Evolutionary conservation across 2,113 vertebrate species (phyloP), one percentile per base, ranked within the genome.

Genomic region (Natator depressus): DNA sequence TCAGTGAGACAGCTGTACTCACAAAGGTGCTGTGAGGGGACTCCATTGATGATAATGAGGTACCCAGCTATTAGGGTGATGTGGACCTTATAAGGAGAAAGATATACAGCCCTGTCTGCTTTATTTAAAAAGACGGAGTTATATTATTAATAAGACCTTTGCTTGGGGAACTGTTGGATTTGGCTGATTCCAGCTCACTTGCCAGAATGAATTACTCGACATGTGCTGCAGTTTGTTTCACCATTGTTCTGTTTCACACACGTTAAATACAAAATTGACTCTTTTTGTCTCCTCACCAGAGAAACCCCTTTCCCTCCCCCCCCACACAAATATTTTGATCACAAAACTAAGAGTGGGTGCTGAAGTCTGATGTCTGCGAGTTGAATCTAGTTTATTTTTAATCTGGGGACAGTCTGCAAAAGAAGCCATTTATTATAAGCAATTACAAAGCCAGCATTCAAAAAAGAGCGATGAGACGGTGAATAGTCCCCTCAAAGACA

Each of bases 401-500:
- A 78, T 27, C 75, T 11, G 14, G 42, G 46, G 75, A 47, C 75
- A 46, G 38, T 11, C 24, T 27, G 38, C 42, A 54, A 72, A 87
- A 82, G 46, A 14, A 46, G 20, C 65, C 47, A 29, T 35, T 76
- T 55, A 59, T 84, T 29, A 51, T 31, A 53, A 82, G 51, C 6
- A 2, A 12, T 91, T 35, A 62, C n/a, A 46, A 53, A 46, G 27
- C 4, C 16, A 24, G 42, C 25, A 78, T 78, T 78, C 75, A 19
- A 22, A 27, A 49, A 42, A 50, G 25, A 35, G 25, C 22, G 5
- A 69, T 46, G 59, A 13, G 20, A 8, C 10, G 9, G 51, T 5
- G 42, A 25, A 46, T 75, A 78, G 20, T 57, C 49, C 54, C 54
- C 49, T 57, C 4, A 0, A 0, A 90, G 24, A 80, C 69, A 90